These are phyloP conservation scores for Scaptomyza polygonia DNA, from an alignment of 2,888 invertebrate genomes.

Conservation along the genomic window DNA sequence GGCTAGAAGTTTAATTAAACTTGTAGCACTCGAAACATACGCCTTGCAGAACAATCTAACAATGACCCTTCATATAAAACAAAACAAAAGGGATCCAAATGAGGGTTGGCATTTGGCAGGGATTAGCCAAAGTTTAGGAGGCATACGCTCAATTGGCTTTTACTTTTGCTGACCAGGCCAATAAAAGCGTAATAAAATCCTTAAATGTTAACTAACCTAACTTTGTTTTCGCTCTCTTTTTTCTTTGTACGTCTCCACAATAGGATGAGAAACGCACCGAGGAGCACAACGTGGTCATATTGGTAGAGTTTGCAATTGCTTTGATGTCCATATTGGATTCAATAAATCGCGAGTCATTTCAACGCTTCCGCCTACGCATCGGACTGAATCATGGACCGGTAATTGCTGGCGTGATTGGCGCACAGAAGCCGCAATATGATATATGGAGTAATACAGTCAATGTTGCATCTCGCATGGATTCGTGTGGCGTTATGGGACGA, in stretches of 20 bases:
- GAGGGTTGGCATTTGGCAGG: constrained; percentile 55
- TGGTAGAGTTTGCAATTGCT: constrained; percentile 97
- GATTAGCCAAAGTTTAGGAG: constrained; percentile 58
- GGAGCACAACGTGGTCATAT: constrained; percentile 93
- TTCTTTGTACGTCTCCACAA: constrained; percentile 29
- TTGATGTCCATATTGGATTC: constrained; percentile 96
- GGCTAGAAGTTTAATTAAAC: constrained; percentile 71
- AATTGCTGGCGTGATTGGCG: constrained; percentile 98
- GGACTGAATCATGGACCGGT: constrained; percentile 87
- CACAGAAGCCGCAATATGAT: constrained; percentile 98
- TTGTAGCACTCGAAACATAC: constrained; percentile 24
- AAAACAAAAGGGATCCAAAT: constrained; percentile 57
- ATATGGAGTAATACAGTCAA: constrained; percentile 99
- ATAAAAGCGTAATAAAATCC: constrained; percentile 49
- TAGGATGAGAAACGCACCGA: constrained; percentile 91
- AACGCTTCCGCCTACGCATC: constrained; percentile 96
- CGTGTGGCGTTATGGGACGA: constrained; percentile 94
- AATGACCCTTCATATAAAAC: constrained; percentile 42
- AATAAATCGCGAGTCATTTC: constrained; percentile 98
- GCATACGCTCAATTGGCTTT: constrained; percentile 66
- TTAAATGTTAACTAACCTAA: constrained; percentile 48
- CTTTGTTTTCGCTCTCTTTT: constrained; percentile 29
- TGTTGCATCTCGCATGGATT: constrained; percentile 98
- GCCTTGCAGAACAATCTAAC: constrained; percentile 50
- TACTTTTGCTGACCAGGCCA: constrained; percentile 38